Percentiles rank a stretch among this genome's conserved stretches.
Conservation (phyloP, 1,140 invertebrate genomes). For the Brachionus rotundiformis region DNA sequence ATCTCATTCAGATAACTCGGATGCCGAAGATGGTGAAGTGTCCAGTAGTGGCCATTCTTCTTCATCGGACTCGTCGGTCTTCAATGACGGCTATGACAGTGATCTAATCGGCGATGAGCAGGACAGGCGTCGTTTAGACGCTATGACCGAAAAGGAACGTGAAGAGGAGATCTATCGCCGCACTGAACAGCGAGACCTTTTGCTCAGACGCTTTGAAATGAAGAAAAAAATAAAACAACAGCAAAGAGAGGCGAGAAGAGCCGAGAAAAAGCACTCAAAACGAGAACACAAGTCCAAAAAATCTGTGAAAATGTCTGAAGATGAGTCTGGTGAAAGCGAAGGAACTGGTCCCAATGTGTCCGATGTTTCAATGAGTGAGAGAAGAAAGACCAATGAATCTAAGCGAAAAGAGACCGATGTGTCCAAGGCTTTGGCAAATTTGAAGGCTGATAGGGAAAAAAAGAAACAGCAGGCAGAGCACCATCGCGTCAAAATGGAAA, state of each 20-base stretch:
- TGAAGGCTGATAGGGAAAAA: slow-evolving; percentile 50
- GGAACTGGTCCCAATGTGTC: neutral
- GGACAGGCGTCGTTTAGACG: slow-evolving; percentile 22
- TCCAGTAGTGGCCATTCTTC: neutral
- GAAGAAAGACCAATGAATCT: slow-evolving; percentile 27
- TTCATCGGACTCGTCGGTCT: slow-evolving; percentile 21
- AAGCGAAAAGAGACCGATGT: slow-evolving; percentile 44
- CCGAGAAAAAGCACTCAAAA: slow-evolving; percentile 24
- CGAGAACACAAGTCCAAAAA: neutral
- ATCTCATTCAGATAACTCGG: neutral
- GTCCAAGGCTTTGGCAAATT: slow-evolving; percentile 43
- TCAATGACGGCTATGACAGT: slow-evolving; percentile 49
- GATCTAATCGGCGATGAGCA: slow-evolving; percentile 49
- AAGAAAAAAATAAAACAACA: slow-evolving; percentile 49
- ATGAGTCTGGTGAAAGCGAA: neutral
- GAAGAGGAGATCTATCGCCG: slow-evolving; percentile 50
- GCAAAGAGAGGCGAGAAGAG: slow-evolving; percentile 16
- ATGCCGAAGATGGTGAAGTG: slow-evolving; percentile 45
- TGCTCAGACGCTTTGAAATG: slow-evolving; percentile 22
- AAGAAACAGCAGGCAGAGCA: slow-evolving; percentile 47
- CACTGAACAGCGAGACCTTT: slow-evolving; percentile 31
- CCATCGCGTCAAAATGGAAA: neutral
- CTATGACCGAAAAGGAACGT: slow-evolving; percentile 50
- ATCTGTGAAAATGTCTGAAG: neutral
- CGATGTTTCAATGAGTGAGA: slow-evolving; percentile 13